Conservation (phyloP, 53 echinoderm and acorn worm species). For the Henricia sp. region DNA sequence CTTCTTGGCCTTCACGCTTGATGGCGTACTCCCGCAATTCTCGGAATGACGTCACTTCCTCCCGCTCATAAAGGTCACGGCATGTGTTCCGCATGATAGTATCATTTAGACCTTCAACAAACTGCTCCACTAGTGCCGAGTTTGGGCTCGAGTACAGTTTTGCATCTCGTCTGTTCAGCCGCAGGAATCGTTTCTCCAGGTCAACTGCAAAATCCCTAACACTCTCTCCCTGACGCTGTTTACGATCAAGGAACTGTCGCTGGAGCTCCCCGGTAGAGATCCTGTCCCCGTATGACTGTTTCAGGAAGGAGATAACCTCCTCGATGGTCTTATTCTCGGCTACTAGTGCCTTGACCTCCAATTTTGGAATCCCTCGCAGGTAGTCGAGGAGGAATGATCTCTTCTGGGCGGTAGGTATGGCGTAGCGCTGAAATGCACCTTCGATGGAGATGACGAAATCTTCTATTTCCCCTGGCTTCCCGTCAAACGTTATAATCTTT, state of each 20-base stretch:
- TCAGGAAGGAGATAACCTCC: conserved; percentile 25
- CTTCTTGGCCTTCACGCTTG: conserved; percentile 44
- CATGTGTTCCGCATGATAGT: conserved; percentile 33
- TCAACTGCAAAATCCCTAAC: conserved; percentile 58
- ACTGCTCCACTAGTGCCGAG: conserved; percentile 18
- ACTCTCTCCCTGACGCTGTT: conserved; percentile 22
- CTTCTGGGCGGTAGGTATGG: not conserved
- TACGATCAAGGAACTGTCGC: conserved; percentile 36
- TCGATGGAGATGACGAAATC: conserved; percentile 10
- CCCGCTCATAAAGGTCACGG: conserved; percentile 21
- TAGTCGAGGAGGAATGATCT: conserved; percentile 20
- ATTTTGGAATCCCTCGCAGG: conserved; percentile 7
- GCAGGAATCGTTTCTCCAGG: conserved; percentile 43
- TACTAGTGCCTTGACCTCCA: conserved; percentile 26
- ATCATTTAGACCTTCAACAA: conserved; percentile 9
- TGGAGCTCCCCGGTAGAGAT: conserved; percentile 27
- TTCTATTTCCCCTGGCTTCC: conserved; percentile 10
- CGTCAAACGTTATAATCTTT: conserved; percentile 17
- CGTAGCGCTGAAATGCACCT: conserved; percentile 28
- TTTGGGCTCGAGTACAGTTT: conserved; percentile 49
- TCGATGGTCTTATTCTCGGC: not conserved
- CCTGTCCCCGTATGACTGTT: conserved; percentile 26
- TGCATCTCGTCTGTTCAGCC: conserved; percentile 11
- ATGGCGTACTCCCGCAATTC: conserved; percentile 42
- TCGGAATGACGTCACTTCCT: conserved; percentile 3